Conservation (phyloP, 1,140 invertebrate genomes). For the Drosophila albomicans region DNA sequence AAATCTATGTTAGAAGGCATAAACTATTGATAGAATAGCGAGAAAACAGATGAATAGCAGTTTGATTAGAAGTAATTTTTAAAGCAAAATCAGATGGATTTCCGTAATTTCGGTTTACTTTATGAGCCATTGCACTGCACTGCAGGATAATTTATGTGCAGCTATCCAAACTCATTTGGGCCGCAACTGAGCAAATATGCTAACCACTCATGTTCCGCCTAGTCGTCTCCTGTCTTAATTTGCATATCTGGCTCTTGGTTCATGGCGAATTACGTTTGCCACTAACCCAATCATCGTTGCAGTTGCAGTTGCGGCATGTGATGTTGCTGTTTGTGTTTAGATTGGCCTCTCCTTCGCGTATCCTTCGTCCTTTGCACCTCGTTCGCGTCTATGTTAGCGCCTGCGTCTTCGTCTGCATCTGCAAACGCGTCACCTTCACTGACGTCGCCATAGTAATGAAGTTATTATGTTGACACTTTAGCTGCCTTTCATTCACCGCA, state of each 20-base stretch:
- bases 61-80: no score
- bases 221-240: constrained; percentile 18
- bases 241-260: constrained; percentile 25
- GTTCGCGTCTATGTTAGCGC: no score
- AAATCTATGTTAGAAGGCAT: not conserved
- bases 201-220: constrained; percentile 14
- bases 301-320: constrained; percentile 47
- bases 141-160: constrained; percentile 68
- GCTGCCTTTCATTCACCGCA: constrained; percentile 58
- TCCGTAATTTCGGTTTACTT: constrained; percentile 13
- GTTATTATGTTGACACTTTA: constrained; percentile 81
- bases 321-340: constrained; percentile 60
- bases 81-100: no score
- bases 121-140: constrained; percentile 27
- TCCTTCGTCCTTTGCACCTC: not conserved
- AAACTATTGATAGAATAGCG: not conserved
- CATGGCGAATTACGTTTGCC: not conserved
- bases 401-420: constrained; percentile 21
- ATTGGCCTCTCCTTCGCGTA: constrained; percentile 57
- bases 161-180: constrained; percentile 73
- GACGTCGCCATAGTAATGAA: constrained; percentile 64
- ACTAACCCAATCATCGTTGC: constrained; percentile 26
- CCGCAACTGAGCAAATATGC: constrained; percentile 64
- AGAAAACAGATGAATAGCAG: not conserved
- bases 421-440: constrained; percentile 29